Evolutionary conservation across 2,113 vertebrate genomes (phyloP), one percentile per base, ranked within the genome.

Genomic region (Columbina picui): DNA sequence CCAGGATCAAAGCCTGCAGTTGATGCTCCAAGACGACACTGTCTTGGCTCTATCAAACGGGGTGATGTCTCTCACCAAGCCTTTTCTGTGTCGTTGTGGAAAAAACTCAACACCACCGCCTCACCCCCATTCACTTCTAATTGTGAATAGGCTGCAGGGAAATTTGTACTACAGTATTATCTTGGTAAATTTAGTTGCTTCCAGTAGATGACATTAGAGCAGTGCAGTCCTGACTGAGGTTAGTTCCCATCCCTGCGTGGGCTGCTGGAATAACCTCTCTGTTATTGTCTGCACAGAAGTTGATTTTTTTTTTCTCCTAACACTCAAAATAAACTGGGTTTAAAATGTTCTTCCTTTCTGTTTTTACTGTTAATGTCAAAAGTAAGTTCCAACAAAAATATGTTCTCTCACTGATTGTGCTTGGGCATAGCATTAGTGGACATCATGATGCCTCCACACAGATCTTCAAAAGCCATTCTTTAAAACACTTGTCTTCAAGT

Each of bases 181-280:
- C 67, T 56, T 60, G 38, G 53, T 18, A 61, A 32, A 59, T 12
- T 8, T 43, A n/a, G 29, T 57, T 92, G 41, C 43, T 89, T 89
- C 95, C 96, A 95, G 87, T 34, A 97, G 96, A 69, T 94, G 91
- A 94, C 93, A 92, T 70, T 70, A 43, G 61, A 87, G 43, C 87
- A 83, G 71, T 49, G 80, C 61, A 77, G 71, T 27, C 49, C 78
- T 50, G 55, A 32, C 39, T 2, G 6, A 71, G 43, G 27, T 43
- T 27, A 19, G 60, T 32, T 53, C 70, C 77, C 64, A 4, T 63
- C 38, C 69, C 47, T 65, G 1, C 45, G 27, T 49, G 22, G 52
- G 49, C 59, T 81, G 43, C 43, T 14, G 8, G 32, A 81, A 38
- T 30, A 56, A 55, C 79, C 61, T 25, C 53, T 61, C 41, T 76